Base-by-base conservation (phyloP, 2,797 vertebrate species). In the Xenopus petersii region DNA sequence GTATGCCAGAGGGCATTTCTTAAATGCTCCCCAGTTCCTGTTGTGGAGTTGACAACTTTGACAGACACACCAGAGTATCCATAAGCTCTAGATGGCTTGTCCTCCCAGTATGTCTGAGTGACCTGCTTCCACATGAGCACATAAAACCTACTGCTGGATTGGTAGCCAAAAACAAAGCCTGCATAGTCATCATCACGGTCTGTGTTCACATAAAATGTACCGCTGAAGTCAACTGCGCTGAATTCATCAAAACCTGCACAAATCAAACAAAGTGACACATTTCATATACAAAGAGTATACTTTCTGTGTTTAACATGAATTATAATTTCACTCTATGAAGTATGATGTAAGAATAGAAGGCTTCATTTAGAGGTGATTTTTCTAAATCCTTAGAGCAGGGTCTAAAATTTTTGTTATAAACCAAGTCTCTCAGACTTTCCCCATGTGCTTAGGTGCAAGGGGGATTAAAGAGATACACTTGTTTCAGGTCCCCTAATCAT, bases 101-200 rank as follows among this genome's bases (percentile, higher is more conserved):
- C 93, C 62, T 99, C 97, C 98, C 98, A 99, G 86, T 99, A 99
- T 0, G 97, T 99, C 89, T 99, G 98, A 2, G 98, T 98, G 79
- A 98, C 96, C 86, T 99, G 97, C 84, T 99, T 99, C 98, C 98
- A 99, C 98, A 99, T 99, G 10, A 98, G 92, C 54, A 98, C 98
- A 0, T 99, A 99, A 83, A 99, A 99, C 11, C 96, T 94, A 58
- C 92, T 94, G 79, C 97, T 99, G 5, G 98, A 99, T 87, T 99
- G 98, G 88, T 98, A 99, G 82, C 95, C 95, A 8, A 99, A 99
- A 68, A 99, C 97, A 65, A 99, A 99, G 73, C 98, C 98, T 0
- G 97, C 98, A 0, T 99, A 99, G 88, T 99, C 98, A 0, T 99
- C 98, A 2, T 99, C 98, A 2, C 96, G 91, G 83, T 99, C 98